phyloP scores from a whole-genome alignment of 2,888 invertebrate genomes.

The Drosophila fulvimacula region DNA sequence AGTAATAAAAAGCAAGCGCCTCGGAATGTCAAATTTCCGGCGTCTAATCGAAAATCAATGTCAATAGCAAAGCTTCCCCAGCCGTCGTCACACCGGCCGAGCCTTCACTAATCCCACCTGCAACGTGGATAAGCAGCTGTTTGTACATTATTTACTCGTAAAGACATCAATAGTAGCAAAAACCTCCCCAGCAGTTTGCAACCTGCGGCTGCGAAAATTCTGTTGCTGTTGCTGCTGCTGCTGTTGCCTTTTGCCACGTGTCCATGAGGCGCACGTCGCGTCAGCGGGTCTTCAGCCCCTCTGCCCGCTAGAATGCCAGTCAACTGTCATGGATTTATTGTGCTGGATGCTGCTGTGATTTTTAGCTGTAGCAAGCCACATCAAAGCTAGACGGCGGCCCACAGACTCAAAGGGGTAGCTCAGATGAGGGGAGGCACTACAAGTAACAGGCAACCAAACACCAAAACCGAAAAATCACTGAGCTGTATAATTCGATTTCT shows the following conservation, averaged over 20 bases:
- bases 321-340: constrained; percentile 77
- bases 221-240: constrained; percentile 10
- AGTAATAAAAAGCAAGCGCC: constrained; percentile 44
- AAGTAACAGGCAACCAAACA: constrained; percentile 75
- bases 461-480: constrained; percentile 82
- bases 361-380: constrained; percentile 74
- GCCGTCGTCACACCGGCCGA: background rate
- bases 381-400: constrained; percentile 49
- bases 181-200: constrained; percentile 1
- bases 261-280: constrained; percentile 47
- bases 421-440: constrained; percentile 23
- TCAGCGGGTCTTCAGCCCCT: constrained; percentile 36
- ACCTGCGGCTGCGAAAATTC: constrained; percentile 45
- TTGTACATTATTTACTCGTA: constrained; percentile 80
- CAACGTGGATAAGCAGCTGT: constrained; percentile 75
- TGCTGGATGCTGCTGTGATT: constrained; percentile 66
- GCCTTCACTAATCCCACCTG: constrained; percentile 11
- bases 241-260: constrained; percentile 47
- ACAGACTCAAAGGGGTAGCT: constrained; percentile 1
- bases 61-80: constrained; percentile 39
- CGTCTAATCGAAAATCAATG: constrained; percentile 78
- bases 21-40: constrained; percentile 61
- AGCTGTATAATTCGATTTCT: constrained; percentile 83
- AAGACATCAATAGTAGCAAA: constrained; percentile 72
- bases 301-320: constrained; percentile 49